These are phyloP conservation scores for Bubo bubo DNA, from an alignment of 2,113 vertebrate species.

Conservation along the genomic window DNA sequence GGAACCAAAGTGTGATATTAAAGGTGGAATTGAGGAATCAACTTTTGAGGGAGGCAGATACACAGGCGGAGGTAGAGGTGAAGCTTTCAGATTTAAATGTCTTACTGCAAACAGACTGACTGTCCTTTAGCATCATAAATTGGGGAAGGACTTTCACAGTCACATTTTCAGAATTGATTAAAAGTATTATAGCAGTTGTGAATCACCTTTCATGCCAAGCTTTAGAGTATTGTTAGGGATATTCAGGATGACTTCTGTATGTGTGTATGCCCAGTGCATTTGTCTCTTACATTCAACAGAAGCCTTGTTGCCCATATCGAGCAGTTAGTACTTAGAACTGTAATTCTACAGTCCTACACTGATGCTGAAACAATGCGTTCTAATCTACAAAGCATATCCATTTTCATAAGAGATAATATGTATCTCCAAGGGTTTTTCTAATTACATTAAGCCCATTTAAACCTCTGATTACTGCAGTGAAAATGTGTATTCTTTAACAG, in stretches of 20 bases:
- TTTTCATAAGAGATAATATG: slow-evolving; percentile 21
- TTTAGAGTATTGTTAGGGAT: background rate
- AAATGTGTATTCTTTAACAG: slow-evolving; percentile 15
- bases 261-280: fast-evolving
- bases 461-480: slow-evolving; percentile 1
- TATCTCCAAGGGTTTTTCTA: slow-evolving; percentile 29
- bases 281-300: background rate
- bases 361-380: background rate
- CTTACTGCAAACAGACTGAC: background rate
- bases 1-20: too few species aligned
- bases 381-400: slow-evolving; percentile 38
- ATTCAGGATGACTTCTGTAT: background rate
- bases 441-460: slow-evolving; percentile 46
- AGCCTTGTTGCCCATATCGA: background rate
- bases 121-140: background rate
- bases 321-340: background rate
- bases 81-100: background rate
- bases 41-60: too few species aligned
- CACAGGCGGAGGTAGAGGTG: too few species aligned
- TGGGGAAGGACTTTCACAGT: background rate
- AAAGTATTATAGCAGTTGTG: background rate
- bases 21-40: too few species aligned
- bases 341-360: background rate
- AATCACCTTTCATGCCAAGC: background rate
- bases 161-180: background rate